These are phyloP conservation scores for Leptogaster cylindrica DNA, from an alignment of 2,888 invertebrate species.

Conservation along the genomic window DNA sequence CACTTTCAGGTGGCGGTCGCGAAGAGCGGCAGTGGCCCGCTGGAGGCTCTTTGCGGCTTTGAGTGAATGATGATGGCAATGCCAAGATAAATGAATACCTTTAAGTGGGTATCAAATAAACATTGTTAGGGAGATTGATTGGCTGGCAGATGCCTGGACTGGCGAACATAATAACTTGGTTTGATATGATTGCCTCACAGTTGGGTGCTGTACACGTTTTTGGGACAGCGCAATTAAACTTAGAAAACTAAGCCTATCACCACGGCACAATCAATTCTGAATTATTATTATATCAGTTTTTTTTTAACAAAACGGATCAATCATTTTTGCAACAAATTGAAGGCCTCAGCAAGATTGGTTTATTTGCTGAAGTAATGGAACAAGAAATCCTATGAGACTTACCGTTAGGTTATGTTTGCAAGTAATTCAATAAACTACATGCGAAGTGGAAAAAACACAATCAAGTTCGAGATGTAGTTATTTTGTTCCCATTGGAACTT, in stretches of 20 bases:
- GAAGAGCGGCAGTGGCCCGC: background rate
- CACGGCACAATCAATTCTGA: background rate
- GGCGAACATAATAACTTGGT: conserved; percentile 17
- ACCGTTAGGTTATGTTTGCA: too few relatives aligned
- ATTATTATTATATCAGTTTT: background rate
- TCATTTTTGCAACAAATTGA: background rate
- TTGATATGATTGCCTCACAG: conserved; percentile 9
- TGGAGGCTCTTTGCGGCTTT: background rate
- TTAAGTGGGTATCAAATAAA: conserved; percentile 32
- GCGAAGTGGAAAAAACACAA: too few relatives aligned
- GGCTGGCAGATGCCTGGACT: background rate
- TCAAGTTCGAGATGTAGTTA: too few relatives aligned
- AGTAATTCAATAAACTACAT: too few relatives aligned
- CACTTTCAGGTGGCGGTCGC: conserved; percentile 16
- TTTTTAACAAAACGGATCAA: conserved; percentile 10
- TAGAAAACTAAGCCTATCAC: background rate
- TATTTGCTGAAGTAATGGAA: too few relatives aligned
- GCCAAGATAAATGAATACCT: conserved; percentile 17
- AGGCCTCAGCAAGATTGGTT: background rate
- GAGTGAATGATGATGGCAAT: conserved; percentile 1
- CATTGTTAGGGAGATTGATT: conserved; percentile 1
- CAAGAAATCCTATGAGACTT: too few relatives aligned
- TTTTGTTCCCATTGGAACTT: too few relatives aligned
- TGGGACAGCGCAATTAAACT: background rate
- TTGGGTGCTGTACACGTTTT: background rate